Evolutionary conservation across 2,797 vertebrate genomes (phyloP), one percentile per base, ranked within the genome.

Genomic region (Bucorvus abyssinicus): DNA sequence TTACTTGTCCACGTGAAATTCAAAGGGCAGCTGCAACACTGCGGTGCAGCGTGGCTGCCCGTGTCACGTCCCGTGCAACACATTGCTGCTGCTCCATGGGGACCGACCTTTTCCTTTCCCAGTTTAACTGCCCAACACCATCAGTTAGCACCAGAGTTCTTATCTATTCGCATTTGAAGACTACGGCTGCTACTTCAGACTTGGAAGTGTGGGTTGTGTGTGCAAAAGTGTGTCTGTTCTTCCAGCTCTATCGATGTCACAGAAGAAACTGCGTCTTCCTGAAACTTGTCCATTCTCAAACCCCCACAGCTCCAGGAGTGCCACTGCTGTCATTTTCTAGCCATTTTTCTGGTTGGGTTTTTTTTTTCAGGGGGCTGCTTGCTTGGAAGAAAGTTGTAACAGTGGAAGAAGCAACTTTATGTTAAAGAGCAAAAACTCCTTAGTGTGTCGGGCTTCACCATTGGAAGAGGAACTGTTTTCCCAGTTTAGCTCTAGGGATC

Each of bases 11-110:
- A 2, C 17, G 44, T 2, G 27, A 65, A 69, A 29, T 7, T 8
- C 9, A 0, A 3, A 67, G 22, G 2, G 1, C 2, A 5, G 17
- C 32, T 22, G 26, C 77, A 44, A 15, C 9, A 3, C 0, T 0
- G 0, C 1, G 0, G 49, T 10, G 56, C 64, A 36, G 13, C 5
- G 2, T 4, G 4, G 74, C 45, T 68, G 34, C 70, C 49, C 6
- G 0, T 30, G 21, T 50, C 19, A 1, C 3, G 2, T 20, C 44
- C 71, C 10, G 0, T 34, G 53, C 24, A 44, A 27, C 0, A 0
- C 67, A 12, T 42, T 7, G 2, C 68, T 83, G 24, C 56, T 69
- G 55, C 65, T 65, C 47, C 27, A 4, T 2, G 8, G 15, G 12
- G 21, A n/a, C 38, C 36, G 24, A n/a, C 10, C 14, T 34, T 22